Percentiles rank a stretch among this genome's conserved stretches.
These are phyloP conservation scores for Brachyopa scutellaris DNA, from an alignment of 2,888 invertebrate genomes.

Conservation along the genomic window DNA sequence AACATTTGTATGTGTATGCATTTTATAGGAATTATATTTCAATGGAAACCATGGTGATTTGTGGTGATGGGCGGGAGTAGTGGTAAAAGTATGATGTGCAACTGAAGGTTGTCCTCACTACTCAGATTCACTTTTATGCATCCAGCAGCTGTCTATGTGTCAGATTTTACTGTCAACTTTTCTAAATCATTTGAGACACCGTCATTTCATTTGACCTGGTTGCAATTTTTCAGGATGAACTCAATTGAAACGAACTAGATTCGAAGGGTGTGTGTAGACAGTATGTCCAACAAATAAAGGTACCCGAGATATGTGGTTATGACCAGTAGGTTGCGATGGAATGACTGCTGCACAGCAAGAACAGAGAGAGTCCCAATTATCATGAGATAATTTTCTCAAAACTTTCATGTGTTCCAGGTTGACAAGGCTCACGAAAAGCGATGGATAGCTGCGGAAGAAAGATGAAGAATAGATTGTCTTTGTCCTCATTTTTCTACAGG, in stretches of 20 bases:
- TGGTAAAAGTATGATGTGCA: constrained; percentile 9
- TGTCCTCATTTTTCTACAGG: no score
- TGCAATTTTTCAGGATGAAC: constrained; percentile 30
- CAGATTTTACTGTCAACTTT: constrained; percentile 59
- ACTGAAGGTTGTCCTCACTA: background rate
- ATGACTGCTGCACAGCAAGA: no score
- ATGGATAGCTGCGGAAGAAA: no score
- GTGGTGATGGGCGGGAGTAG: constrained; percentile 33
- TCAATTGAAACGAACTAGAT: constrained; percentile 32
- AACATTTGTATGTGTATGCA: no score
- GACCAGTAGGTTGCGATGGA: no score
- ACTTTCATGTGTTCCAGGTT: no score
- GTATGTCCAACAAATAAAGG: background rate
- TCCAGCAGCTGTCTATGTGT: constrained; percentile 28
- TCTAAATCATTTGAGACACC: constrained; percentile 58
- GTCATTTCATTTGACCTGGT: constrained; percentile 58
- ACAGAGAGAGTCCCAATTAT: no score
- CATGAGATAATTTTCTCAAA: no score
- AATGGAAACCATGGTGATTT: constrained; percentile 56
- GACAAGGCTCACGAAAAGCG: no score
- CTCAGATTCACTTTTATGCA: constrained; percentile 26
- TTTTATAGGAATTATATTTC: no score
- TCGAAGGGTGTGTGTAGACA: background rate
- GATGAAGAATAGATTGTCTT: no score
- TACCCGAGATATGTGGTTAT: no score